Conservation (phyloP, 2,888 invertebrate species). For the Amphipoea oculea region DNA sequence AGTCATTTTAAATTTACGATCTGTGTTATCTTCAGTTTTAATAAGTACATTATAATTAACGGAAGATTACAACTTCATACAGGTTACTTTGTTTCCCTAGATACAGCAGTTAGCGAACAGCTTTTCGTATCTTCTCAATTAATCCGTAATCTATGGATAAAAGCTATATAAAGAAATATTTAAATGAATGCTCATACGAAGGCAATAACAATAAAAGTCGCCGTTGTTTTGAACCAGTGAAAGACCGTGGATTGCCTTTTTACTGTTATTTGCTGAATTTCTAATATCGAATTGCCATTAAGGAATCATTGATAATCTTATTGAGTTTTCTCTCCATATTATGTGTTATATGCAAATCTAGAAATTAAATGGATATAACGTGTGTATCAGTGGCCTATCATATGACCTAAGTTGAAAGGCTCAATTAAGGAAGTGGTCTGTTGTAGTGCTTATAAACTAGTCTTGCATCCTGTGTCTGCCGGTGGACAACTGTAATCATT, state of each 20-base stretch:
- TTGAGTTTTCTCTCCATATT: slow-evolving; percentile 52
- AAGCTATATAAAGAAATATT: slow-evolving; percentile 29
- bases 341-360: slow-evolving; percentile 34
- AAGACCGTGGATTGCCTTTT: slow-evolving; percentile 42
- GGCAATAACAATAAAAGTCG: slow-evolving; percentile 56
- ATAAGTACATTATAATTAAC: slow-evolving; percentile 47
- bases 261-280: slow-evolving; percentile 62
- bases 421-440: slow-evolving; percentile 60
- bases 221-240: slow-evolving; percentile 48
- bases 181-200: slow-evolving; percentile 44
- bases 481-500: slow-evolving; percentile 30
- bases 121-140: slow-evolving; percentile 31
- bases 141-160: slow-evolving; percentile 44
- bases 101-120: slow-evolving; percentile 19
- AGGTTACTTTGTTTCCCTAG: slow-evolving; percentile 48
- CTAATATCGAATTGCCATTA: slow-evolving; percentile 45
- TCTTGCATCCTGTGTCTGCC: slow-evolving; percentile 42
- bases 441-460: slow-evolving; percentile 54
- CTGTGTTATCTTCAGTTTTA: slow-evolving; percentile 31
- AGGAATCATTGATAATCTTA: slow-evolving; percentile 39
- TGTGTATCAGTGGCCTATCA: slow-evolving; percentile 53
- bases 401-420: slow-evolving; percentile 54
- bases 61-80: slow-evolving; percentile 37
- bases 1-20: slow-evolving; percentile 50
- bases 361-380: slow-evolving; percentile 31